Base-by-base conservation (phyloP, 2,888 invertebrate species). In the Stenodema calcarata region DNA sequence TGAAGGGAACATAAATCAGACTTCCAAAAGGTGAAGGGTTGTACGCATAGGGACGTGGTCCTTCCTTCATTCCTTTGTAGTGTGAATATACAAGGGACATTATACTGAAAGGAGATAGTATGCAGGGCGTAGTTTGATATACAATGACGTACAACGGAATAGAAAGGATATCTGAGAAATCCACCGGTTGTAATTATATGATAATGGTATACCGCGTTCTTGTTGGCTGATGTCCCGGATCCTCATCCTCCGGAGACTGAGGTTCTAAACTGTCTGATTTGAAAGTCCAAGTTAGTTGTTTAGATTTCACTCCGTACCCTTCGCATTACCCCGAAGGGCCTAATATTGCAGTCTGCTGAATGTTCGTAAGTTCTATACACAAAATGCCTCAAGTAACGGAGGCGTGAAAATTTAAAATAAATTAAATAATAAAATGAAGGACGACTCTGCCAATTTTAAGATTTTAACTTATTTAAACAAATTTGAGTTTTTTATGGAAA, bases 11-110 rank as follows among this genome's bases (percentile, higher is more conserved):
- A 78, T 78, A 78, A 78, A 78, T 78, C 78, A 78, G 78, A 44
- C 78, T 78, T 44, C 78, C 41, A 78, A 78, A 75, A 78, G 78
- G 78, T 78, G 78, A 78, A 78, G 78, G 78, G 78, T 44, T 44
- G 44, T 12, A 18, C n/a, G 18, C 18, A 2, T 12, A 2, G 23
- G 62, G 62, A 54, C 14, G n/a, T 18, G 54, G 7, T 6, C 54
- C n/a, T 11, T 18, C 11, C 62, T 23, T 23, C 62, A 23, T 23
- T 23, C 62, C 23, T 62, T 62, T 23, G 62, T 62, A 62, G 23
- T 1, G 62, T 62, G 62, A 62, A 62, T 62, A 62, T 62, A 62
- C 62, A 62, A 62, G 62, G 23, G 62, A 12, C 62, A 62, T 62
- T 62, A 62, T 23, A 62, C 23, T 62, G 62, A 62, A 50, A 62